Percentiles rank a stretch among this genome's conserved stretches.
Evolutionary conservation across 2,113 vertebrate species (phyloP).

Genomic region (Crocuta crocuta): DNA sequence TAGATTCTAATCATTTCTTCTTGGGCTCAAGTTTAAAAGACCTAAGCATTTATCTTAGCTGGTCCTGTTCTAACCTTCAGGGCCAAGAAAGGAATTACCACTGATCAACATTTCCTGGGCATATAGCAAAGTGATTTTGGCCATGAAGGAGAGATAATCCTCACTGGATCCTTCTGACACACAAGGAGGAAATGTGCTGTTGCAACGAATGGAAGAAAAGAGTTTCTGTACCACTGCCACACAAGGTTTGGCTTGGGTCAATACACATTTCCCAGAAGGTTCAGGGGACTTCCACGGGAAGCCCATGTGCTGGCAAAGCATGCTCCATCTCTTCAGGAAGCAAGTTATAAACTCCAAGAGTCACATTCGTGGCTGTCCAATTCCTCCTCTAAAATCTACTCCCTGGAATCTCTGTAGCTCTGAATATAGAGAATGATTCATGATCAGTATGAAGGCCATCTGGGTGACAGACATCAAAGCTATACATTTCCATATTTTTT

Average conservation of each 20-base stretch:
- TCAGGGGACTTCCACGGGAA: constrained; percentile 76
- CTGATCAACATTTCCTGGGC: neutral
- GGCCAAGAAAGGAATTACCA: neutral
- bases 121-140: neutral
- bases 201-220: neutral
- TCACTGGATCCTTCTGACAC: neutral
- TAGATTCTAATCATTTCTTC: constrained; percentile 35
- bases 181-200: neutral
- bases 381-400: neutral
- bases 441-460: neutral
- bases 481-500: neutral
- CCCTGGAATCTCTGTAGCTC: neutral
- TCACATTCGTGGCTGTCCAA: neutral
- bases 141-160: neutral
- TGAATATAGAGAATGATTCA: neutral
- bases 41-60: neutral
- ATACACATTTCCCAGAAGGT: constrained; percentile 61
- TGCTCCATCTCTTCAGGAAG: constrained; percentile 24
- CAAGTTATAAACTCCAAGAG: constrained; percentile 11
- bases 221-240: neutral
- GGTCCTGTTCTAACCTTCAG: neutral
- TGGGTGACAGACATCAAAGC: neutral
- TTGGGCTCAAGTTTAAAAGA: constrained; percentile 36
- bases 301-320: neutral
- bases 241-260: neutral